Conservation (phyloP, 37 sponge, comb jelly and placozoan species). For the Diacarnus erythraeanus region DNA sequence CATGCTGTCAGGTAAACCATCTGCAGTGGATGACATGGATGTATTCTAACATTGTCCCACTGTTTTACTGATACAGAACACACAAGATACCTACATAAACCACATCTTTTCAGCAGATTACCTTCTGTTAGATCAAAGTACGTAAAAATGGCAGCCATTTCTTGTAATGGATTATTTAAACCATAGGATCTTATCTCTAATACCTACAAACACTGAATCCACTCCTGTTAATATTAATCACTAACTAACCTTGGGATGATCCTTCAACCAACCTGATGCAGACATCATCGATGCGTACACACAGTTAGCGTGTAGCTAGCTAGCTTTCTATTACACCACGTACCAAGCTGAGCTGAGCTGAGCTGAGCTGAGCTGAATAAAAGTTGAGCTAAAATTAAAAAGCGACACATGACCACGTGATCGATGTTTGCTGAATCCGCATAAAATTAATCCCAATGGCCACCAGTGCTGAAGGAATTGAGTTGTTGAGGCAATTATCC, state of each 20-base stretch:
- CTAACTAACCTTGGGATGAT: slow-evolving; percentile 23
- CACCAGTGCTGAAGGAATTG: background rate
- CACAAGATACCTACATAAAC: background rate
- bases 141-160: slow-evolving; percentile 3
- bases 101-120: slow-evolving; percentile 7
- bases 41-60: slow-evolving; percentile 3
- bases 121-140: slow-evolving; percentile 58
- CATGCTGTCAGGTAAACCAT: slow-evolving; percentile 11
- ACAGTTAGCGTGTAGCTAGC: no score
- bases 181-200: slow-evolving; percentile 10
- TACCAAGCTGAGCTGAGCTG: no score
- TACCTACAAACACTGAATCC: slow-evolving; percentile 3
- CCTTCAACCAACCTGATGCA: background rate
- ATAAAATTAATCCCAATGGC: no score
- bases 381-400: no score
- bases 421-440: background rate
- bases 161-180: background rate
- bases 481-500: background rate
- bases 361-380: no score
- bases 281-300: no score
- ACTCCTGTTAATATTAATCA: background rate
- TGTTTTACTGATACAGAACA: slow-evolving; percentile 13
- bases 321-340: no score
- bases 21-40: background rate
- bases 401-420: background rate